Conservation (phyloP, 2,113 vertebrate genomes). For the Bettongia penicillata region DNA sequence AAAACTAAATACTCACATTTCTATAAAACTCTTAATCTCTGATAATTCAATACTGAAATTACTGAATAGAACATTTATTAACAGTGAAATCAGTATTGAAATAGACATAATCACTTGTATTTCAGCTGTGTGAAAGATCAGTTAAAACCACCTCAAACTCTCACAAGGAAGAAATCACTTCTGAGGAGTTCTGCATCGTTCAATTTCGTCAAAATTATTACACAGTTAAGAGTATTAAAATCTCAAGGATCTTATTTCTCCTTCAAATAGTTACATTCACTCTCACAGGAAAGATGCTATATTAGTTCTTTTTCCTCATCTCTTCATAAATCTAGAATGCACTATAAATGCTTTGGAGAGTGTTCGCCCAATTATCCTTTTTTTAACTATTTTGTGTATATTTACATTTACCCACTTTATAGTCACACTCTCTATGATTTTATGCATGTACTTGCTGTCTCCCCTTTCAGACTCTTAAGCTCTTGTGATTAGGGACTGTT, state of each 20-base stretch:
- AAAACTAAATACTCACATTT: neutral
- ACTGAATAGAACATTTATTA: neutral
- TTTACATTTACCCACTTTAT: neutral
- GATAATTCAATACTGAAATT: neutral
- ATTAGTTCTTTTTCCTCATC: neutral
- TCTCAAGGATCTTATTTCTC: neutral
- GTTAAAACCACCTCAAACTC: neutral
- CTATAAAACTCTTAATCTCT: neutral
- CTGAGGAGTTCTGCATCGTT: neutral
- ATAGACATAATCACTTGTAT: neutral
- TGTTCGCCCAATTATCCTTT: neutral
- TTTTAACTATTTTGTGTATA: neutral
- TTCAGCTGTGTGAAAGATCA: neutral
- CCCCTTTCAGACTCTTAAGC: neutral
- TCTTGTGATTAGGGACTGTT: neutral
- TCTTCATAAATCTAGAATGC: neutral
- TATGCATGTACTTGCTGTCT: neutral
- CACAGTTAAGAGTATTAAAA: neutral
- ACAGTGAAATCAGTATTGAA: neutral
- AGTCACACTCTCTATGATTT: neutral
- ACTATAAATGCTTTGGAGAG: neutral
- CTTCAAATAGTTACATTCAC: neutral
- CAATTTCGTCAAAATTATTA: neutral
- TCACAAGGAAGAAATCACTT: neutral
- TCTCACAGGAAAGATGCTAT: neutral